Percentiles rank a stretch among this genome's conserved stretches.
These are phyloP conservation scores for Bactericera cockerelli DNA, from an alignment of 1,140 invertebrate genomes.

Conservation along the genomic window DNA sequence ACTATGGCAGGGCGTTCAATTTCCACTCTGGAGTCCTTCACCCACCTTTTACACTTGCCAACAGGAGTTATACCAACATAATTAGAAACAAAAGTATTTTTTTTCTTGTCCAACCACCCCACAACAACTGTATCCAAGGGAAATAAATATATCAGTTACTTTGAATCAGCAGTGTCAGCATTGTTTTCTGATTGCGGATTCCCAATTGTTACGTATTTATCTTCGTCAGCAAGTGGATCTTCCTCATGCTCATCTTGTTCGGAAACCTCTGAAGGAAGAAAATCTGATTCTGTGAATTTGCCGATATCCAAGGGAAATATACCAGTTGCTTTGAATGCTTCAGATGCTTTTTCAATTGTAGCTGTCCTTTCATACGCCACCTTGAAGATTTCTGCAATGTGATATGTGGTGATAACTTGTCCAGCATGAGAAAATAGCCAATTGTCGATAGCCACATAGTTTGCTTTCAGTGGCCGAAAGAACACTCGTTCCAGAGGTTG, in stretches of 20 bases:
- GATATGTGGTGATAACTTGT: constrained; percentile 26
- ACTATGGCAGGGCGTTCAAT: too few species aligned
- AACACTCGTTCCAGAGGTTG: constrained; percentile 29
- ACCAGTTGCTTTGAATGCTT: constrained; percentile 23
- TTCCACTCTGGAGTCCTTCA: too few species aligned
- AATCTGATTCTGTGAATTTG: constrained; percentile 18
- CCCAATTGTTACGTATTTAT: constrained; percentile 28
- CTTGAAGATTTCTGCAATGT: constrained; percentile 23
- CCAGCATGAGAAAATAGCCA: constrained; percentile 23
- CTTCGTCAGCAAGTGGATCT: constrained; percentile 21
- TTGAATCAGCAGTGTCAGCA: background rate
- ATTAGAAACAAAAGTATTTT: too few species aligned
- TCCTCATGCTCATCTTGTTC: background rate
- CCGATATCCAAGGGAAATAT: constrained; percentile 18
- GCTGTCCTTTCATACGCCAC: constrained; percentile 19
- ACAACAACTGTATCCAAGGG: too few species aligned
- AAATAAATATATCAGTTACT: too few species aligned
- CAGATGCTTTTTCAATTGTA: constrained; percentile 21
- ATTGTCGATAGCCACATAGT: constrained; percentile 24
- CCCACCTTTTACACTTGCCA: too few species aligned
- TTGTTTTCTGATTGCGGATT: constrained; percentile 17
- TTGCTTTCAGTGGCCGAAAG: constrained; percentile 27
- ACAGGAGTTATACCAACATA: too few species aligned
- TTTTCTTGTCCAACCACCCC: too few species aligned
- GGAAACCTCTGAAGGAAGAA: constrained; percentile 12